phyloP scores from a whole-genome alignment of 2,888 invertebrate species.

The Allygus modestus region DNA sequence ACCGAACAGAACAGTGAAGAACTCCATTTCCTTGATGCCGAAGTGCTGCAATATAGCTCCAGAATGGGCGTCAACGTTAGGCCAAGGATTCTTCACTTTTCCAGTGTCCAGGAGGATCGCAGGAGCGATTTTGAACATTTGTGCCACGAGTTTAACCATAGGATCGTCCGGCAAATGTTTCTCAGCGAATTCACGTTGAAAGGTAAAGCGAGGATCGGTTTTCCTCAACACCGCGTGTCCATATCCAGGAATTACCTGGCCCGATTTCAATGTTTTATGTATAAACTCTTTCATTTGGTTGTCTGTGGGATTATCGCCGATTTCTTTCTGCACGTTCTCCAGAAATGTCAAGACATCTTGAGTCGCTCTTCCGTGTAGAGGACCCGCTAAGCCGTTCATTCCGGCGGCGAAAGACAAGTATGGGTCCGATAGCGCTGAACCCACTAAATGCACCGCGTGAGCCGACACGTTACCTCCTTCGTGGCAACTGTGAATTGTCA shows the following conservation, averaged over 20 bases:
- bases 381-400: constrained; percentile 96
- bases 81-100: constrained; percentile 99
- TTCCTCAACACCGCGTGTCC: constrained; percentile 77
- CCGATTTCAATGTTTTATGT: constrained; percentile 95
- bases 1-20: constrained; percentile 95
- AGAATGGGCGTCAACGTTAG: constrained; percentile 98
- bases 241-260: constrained; percentile 79
- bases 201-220: constrained; percentile 94
- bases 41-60: constrained; percentile 95
- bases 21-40: constrained; percentile 93
- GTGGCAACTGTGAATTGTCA: constrained; percentile 97
- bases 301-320: constrained; percentile 91
- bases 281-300: constrained; percentile 97
- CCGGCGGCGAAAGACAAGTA: constrained; percentile 90
- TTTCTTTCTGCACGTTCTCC: constrained; percentile 89
- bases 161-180: constrained; percentile 85
- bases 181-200: constrained; percentile 88
- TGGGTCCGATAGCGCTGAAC: constrained; percentile 96
- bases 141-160: constrained; percentile 92
- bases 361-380: constrained; percentile 94
- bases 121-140: constrained; percentile 94
- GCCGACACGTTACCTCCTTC: constrained; percentile 98
- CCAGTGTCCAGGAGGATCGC: constrained; percentile 94
- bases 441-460: constrained; percentile 95
- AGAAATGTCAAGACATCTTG: constrained; percentile 97